These are phyloP conservation scores for Noctilio leporinus DNA, from an alignment of 2,113 vertebrate genomes.

Conservation along the genomic window DNA sequence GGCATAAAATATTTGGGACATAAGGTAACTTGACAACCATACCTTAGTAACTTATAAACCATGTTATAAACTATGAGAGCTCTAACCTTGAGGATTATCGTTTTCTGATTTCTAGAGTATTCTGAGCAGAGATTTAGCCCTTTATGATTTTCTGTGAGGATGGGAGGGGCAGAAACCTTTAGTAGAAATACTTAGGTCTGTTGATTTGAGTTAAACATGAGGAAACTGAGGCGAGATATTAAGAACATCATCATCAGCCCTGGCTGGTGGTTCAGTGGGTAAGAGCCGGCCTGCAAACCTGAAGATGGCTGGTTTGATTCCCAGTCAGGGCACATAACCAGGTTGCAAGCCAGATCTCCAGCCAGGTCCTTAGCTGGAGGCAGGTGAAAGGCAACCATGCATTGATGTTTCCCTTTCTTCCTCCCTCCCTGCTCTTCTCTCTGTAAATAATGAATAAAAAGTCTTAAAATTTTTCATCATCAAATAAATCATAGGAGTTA, in stretches of 20 bases:
- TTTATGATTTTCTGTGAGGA: neutral
- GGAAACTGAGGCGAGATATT: neutral
- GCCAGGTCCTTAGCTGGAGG: no score
- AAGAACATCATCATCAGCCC: neutral
- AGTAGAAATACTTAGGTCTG: neutral
- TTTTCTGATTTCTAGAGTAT: neutral
- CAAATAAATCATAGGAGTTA: neutral
- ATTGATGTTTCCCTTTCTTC: no score
- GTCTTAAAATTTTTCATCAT: no score
- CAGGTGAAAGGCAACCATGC: no score
- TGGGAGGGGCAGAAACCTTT: neutral
- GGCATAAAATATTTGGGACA: neutral
- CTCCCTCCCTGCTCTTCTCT: no score
- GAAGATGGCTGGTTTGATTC: no score
- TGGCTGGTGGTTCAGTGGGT: no score
- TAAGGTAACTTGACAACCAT: neutral
- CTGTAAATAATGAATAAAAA: no score
- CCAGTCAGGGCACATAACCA: no score
- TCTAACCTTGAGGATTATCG: neutral
- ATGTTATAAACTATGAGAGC: neutral
- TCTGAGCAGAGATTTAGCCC: neutral
- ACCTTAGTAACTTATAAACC: neutral
- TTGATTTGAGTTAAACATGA: neutral
- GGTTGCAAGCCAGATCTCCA: no score
- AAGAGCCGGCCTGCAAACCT: no score